Percentiles rank a stretch among this genome's conserved stretches.
Evolutionary conservation across 1,140 invertebrate species (phyloP).

Genomic region (Parapsyche elsis): DNA sequence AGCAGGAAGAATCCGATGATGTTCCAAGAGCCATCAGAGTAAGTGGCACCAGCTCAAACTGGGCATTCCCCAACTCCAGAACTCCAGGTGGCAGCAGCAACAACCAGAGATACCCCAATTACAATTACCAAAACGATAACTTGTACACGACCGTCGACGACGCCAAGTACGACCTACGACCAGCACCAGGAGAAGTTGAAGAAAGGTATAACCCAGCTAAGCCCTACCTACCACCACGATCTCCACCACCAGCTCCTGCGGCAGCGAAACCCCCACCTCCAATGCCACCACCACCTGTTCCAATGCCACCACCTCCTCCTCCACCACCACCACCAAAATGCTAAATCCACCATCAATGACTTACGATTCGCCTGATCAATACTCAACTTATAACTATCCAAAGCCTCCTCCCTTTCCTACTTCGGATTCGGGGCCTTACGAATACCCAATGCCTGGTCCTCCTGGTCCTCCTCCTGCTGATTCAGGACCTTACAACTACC

Average conservation of each 20-base stretch:
- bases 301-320: conserved; percentile 60
- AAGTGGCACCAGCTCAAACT: background rate
- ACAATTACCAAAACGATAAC: conserved; percentile 17
- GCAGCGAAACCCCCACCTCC: conserved; percentile 55
- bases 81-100: background rate
- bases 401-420: conserved; percentile 5
- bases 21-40: conserved; percentile 26
- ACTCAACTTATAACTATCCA: conserved; percentile 44
- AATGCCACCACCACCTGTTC: conserved; percentile 58
- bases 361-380: conserved; percentile 63
- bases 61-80: conserved; percentile 16
- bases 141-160: conserved; percentile 38
- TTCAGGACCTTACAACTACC: background rate
- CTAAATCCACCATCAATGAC: conserved; percentile 56
- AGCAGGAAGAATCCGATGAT: background rate
- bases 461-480: conserved; percentile 1
- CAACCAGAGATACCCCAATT: background rate
- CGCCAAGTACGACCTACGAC: conserved; percentile 21
- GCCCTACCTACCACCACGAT: conserved; percentile 62
- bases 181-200: conserved; percentile 59
- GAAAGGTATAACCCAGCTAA: conserved; percentile 66
- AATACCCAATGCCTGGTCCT: background rate
- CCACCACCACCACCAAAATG: conserved; percentile 60
- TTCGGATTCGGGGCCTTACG: conserved; percentile 3
- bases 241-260: conserved; percentile 58